phyloP scores from a whole-genome alignment of 1,140 invertebrate species.

The Platorchestia sp. region DNA sequence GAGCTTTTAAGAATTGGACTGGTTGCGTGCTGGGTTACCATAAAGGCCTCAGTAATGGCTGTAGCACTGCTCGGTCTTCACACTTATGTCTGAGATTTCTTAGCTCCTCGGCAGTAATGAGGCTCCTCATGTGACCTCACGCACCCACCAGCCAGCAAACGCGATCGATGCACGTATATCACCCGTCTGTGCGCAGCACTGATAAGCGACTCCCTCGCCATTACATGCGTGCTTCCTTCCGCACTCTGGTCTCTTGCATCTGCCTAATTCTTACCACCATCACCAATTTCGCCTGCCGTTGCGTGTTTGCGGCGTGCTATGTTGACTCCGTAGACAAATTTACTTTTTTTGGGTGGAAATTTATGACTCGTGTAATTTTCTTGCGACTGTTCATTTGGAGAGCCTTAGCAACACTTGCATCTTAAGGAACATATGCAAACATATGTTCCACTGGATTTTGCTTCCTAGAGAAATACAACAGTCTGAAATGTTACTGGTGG shows the following conservation, averaged over 20 bases:
- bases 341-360: neutral
- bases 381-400: neutral
- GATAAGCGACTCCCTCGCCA: neutral
- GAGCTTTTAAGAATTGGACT: neutral
- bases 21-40: conserved; percentile 16
- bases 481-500: neutral
- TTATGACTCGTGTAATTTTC: neutral
- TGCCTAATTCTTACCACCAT: neutral
- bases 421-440: too few species aligned
- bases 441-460: neutral
- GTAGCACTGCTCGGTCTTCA: conserved; percentile 48
- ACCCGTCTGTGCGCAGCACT: conserved; percentile 1
- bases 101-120: conserved; percentile 43
- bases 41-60: conserved; percentile 19
- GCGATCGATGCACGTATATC: conserved; percentile 29
- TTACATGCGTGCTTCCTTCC: neutral
- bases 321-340: neutral
- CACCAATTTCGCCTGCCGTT: neutral
- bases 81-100: conserved; percentile 53
- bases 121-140: conserved; percentile 45
- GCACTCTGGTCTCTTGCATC: neutral
- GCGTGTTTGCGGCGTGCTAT: neutral
- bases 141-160: neutral
- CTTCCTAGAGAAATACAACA: neutral
- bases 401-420: neutral